Conservation (phyloP, 1,140 invertebrate species). For the Solen grandis region DNA sequence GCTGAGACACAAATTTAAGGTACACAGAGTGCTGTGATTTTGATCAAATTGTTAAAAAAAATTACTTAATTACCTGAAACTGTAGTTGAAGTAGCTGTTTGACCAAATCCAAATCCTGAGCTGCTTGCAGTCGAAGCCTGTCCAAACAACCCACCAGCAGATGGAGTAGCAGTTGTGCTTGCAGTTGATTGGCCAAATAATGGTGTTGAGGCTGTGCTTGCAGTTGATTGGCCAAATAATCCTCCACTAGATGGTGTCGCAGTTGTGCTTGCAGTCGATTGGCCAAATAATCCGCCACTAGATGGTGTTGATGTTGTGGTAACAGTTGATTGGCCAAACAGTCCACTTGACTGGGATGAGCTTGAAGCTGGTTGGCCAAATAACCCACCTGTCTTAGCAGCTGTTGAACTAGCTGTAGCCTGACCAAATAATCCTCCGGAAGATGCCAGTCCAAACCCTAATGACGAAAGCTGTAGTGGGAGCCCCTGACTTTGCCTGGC, state of each 20-base stretch:
- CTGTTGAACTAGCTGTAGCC: background rate
- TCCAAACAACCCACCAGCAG: constrained; percentile 19
- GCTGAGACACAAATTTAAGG: too few relatives aligned
- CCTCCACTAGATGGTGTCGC: background rate
- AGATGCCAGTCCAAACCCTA: background rate
- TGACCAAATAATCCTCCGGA: constrained; percentile 34
- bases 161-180: background rate
- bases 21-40: too few relatives aligned
- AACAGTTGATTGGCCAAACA: background rate
- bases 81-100: constrained; percentile 4
- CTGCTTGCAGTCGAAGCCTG: background rate
- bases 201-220: background rate
- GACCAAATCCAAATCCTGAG: constrained; percentile 30
- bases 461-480: background rate
- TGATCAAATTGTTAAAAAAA: too few relatives aligned
- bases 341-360: background rate
- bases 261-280: background rate
- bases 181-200: constrained; percentile 52
- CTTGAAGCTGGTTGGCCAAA: background rate
- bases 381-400: background rate
- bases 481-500: background rate
- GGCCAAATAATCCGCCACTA: background rate
- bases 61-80: too few relatives aligned
- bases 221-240: constrained; percentile 26
- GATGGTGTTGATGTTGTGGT: background rate